Conservation (phyloP, 2,113 vertebrate species). For the Gymnocephalus cernua region DNA sequence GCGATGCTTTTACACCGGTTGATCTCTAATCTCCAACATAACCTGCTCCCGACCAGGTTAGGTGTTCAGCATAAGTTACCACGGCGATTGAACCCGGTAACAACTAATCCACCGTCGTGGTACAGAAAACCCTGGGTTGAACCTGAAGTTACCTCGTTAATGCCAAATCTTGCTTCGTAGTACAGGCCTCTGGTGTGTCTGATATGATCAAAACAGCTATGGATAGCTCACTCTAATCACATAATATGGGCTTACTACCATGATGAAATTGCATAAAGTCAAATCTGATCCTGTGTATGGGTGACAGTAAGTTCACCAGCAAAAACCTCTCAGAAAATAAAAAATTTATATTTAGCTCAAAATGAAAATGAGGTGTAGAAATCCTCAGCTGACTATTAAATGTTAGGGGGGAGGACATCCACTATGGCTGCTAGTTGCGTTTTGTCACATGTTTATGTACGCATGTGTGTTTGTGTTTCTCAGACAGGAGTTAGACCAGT, state of each 20-base stretch:
- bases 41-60: too few relatives aligned
- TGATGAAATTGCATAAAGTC: not conserved
- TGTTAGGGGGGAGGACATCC: not conserved
- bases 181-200: too few relatives aligned
- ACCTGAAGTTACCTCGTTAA: too few relatives aligned
- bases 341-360: not conserved
- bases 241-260: not conserved
- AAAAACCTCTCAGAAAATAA: not conserved
- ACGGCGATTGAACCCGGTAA: too few relatives aligned
- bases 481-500: conserved; percentile 71
- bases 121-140: too few relatives aligned
- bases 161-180: too few relatives aligned
- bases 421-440: not conserved
- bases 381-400: not conserved
- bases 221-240: not conserved
- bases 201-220: not conserved
- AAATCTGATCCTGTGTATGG: not conserved
- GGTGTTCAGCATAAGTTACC: too few relatives aligned
- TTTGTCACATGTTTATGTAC: not conserved
- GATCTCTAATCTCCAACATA: too few relatives aligned
- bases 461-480: conserved; percentile 19
- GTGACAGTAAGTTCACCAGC: not conserved
- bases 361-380: not conserved
- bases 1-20: too few relatives aligned
- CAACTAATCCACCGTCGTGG: too few relatives aligned